Evolutionary conservation across 2,888 invertebrate genomes (phyloP), one percentile per base, ranked within the genome.

Genomic region (Acanthosepion pharaonis): DNA sequence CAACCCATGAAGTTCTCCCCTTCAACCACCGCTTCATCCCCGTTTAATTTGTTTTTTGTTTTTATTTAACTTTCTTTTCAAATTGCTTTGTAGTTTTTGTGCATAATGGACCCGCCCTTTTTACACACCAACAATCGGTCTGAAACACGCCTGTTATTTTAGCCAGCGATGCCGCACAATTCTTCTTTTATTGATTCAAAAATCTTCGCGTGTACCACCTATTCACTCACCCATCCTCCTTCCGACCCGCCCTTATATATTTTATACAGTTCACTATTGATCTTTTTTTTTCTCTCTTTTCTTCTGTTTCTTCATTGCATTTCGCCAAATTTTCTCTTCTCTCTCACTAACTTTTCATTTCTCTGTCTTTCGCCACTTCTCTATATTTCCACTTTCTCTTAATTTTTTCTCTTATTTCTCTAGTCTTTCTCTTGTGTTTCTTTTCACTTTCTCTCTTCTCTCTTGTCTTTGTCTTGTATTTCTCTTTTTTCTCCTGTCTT

Each of bases 71-170:
- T 78, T 78, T 78, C 59, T 59, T 78, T 78, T n/a, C 33, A 20
- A 78, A 78, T 78, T 78, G 78, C 78, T 78, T 28, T 78, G 78
- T 78, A 78, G 28, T 78, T 78, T 33, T n/a, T 78, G 78, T 78
- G 33, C 78, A n/a, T 18, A 33, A 78, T 78, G 78, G 78, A 78
- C 78, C 78, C 78, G 78, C 78, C n/a, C 78, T 78, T 78, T 78
- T 78, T n/a, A 78, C 78, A 78, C 78, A n/a, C n/a, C n/a, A 78
- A 78, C 78, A 78, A 78, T 78, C 78, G 78, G n/a, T 78, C 78
- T 78, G 78, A 78, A 78, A 78, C 78, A 78, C 78, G 78, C 78
- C 78, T 78, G 78, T 78, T 78, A 78, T 78, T 78, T 78, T 78
- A 78, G 78, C 78, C 78, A 78, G 33, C 78, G 78, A 78, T 15